phyloP scores from a whole-genome alignment of 2,113 vertebrate genomes.

The Calyptommatus sinebrachiatus region DNA sequence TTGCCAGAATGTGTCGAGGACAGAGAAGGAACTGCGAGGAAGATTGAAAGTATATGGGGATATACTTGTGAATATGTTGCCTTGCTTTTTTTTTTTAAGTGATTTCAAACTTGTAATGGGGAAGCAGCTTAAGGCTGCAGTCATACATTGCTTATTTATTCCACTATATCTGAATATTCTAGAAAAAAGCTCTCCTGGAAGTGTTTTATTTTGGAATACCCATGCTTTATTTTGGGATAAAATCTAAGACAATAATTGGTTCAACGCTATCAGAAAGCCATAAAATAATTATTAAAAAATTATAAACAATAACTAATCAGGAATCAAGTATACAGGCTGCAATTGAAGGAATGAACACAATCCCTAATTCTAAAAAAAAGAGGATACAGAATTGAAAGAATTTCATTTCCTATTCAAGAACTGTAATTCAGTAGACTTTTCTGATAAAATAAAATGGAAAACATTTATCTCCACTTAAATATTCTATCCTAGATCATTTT shows the following conservation, averaged over 20 bases:
- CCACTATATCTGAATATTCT: no score
- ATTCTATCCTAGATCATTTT: neutral
- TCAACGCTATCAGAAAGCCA: neutral
- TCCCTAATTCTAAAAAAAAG: neutral
- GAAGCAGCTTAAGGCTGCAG: no score
- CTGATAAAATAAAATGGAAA: neutral
- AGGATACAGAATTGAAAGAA: neutral
- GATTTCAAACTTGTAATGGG: no score
- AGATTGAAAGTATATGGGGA: no score
- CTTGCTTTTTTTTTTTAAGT: no score
- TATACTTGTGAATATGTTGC: no score
- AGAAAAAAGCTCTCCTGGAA: no score
- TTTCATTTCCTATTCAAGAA: neutral
- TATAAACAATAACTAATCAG: neutral
- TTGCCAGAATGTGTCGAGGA: no score
- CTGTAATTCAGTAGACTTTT: neutral
- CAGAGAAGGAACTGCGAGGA: no score
- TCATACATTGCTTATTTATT: no score
- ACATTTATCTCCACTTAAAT: neutral
- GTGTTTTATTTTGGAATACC: no score
- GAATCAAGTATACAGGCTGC: neutral
- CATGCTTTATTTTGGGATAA: no score
- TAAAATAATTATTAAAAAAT: neutral
- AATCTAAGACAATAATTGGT: neutral
- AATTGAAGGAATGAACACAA: neutral